phyloP scores from a whole-genome alignment of 1,140 invertebrate species.

The Achatina immaculata region DNA sequence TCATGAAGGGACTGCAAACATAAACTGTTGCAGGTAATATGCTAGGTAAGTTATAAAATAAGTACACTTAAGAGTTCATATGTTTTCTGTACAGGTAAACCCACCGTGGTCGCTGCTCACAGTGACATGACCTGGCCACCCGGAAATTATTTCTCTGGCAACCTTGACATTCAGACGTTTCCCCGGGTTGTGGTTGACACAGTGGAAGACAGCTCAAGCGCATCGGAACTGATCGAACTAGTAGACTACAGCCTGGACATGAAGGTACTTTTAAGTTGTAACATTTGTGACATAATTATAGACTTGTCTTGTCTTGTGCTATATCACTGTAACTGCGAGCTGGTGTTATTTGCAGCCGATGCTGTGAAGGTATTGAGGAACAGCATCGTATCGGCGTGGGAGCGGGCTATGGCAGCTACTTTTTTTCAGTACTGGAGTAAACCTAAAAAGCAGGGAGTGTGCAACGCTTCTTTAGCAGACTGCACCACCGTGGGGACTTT shows the following conservation, averaged over 20 bases:
- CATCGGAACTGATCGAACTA: not conserved
- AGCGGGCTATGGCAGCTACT: too few relatives aligned
- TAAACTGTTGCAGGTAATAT: too few relatives aligned
- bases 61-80: too few relatives aligned
- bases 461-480: too few relatives aligned
- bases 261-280: not conserved
- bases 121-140: constrained; percentile 17
- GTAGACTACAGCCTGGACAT: not conserved
- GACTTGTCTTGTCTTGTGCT: not conserved
- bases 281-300: not conserved
- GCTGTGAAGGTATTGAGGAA: too few relatives aligned
- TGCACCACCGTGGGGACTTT: too few relatives aligned
- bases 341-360: too few relatives aligned
- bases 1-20: too few relatives aligned
- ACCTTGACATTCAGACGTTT: not conserved
- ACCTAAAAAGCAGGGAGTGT: too few relatives aligned
- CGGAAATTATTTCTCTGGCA: constrained; percentile 21
- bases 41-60: too few relatives aligned
- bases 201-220: not conserved
- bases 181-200: constrained; percentile 14
- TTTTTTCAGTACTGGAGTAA: too few relatives aligned
- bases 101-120: constrained; percentile 7
- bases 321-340: not conserved
- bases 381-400: too few relatives aligned
- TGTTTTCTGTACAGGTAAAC: constrained; percentile 6